A percentile compares a stretch with the other conserved stretches of the same genome.
Conservation (phyloP, 2,113 vertebrate genomes). For the Zosterops lateralis region DNA sequence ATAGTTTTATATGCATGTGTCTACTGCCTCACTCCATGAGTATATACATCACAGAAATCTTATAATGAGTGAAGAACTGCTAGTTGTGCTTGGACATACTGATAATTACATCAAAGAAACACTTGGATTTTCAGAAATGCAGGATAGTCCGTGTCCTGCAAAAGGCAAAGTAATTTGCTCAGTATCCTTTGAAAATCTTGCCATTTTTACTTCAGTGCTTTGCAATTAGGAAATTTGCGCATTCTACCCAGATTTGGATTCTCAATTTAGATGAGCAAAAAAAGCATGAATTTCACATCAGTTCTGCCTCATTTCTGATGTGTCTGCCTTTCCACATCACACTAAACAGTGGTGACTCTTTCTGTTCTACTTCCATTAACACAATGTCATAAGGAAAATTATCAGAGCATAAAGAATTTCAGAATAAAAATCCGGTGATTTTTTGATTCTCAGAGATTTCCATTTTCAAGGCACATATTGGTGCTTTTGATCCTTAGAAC, state of each 20-base stretch:
- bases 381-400: not conserved
- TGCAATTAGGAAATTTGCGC: not conserved
- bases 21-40: not conserved
- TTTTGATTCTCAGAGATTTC: not conserved
- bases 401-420: not conserved
- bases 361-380: not conserved
- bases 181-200: not conserved
- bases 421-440: fast-evolving
- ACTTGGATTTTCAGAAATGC: not conserved
- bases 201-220: not conserved
- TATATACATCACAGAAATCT: not conserved
- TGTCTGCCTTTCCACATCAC: not conserved
- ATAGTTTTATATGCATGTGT: not conserved
- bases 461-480: not conserved
- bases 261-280: not conserved
- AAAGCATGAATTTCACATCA: not conserved
- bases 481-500: not conserved
- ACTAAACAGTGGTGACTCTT: fast-evolving
- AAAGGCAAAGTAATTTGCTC: not conserved
- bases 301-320: not conserved
- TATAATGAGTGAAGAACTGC: not conserved
- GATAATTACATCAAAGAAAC: not conserved
- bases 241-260: not conserved
- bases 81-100: not conserved
- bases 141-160: fast-evolving